Conservation (phyloP, 1,140 invertebrate genomes). For the Leptoteleia sp. region DNA sequence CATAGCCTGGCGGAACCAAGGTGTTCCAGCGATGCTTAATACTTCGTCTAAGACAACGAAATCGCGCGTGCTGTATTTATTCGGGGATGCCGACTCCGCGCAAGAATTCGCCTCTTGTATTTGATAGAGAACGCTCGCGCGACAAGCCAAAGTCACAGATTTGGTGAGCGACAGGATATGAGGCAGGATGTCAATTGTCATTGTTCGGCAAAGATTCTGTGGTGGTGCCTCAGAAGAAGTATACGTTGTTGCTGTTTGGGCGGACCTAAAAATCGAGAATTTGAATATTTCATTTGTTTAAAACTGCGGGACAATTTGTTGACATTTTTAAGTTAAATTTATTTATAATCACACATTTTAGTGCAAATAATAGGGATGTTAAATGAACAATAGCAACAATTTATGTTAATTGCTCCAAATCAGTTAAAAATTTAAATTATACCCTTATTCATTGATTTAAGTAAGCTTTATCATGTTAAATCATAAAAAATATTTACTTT, state of each 20-base stretch:
- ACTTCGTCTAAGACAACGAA: conserved; percentile 82
- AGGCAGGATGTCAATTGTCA: conserved; percentile 82
- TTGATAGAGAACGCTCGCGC: conserved; percentile 82
- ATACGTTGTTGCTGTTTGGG: not conserved
- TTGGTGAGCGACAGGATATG: conserved; percentile 84
- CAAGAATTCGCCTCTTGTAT: conserved; percentile 80
- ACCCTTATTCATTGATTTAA: no score
- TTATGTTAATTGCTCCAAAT: no score
- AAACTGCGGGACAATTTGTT: no score
- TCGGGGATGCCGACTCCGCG: conserved; percentile 58
- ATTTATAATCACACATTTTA: no score
- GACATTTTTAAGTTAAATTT: no score
- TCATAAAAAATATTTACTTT: conserved; percentile 68
- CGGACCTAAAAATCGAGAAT: conserved; percentile 18
- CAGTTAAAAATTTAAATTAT: no score
- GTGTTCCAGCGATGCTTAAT: conserved; percentile 83
- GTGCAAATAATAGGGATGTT: no score
- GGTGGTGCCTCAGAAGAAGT: conserved; percentile 5
- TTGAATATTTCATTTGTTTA: no score
- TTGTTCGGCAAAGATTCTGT: conserved; percentile 20
- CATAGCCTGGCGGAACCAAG: conserved; percentile 81
- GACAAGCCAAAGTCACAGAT: conserved; percentile 81
- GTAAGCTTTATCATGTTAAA: no score
- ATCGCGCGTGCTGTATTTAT: conserved; percentile 81
- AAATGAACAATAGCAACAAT: no score